Base-by-base conservation (phyloP, 1,140 invertebrate species). In the Paraescarpia echinospica region DNA sequence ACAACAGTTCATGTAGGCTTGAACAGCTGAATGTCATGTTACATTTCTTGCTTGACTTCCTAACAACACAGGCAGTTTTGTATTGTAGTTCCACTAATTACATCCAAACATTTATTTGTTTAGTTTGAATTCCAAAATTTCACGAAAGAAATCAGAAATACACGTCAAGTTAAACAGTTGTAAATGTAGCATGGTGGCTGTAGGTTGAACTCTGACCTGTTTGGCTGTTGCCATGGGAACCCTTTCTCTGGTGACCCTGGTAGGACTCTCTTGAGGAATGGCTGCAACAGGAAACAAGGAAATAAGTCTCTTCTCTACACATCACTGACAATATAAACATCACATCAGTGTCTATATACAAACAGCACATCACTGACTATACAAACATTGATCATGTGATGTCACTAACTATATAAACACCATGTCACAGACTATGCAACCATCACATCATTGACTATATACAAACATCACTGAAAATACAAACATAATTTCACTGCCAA, bases 191-290 rank as follows among this genome's bases (percentile, higher is more conserved):
- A 90, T 22, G 89, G n/a, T 22, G 35, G 18, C 2, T 22, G n/a
- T n/a, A 34, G 34, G n/a, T 89, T 90, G 89, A 35, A 12, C 35
- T 34, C 89, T 90, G 33, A 90, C 89, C 35, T 34, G 34, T 35
- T 33, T 90, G 89, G 89, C 35, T 90, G 35, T 35, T 90, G 33
- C 51, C 51, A 89, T 51, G 91, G 35, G 93, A 93, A 33, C 35
- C 59, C 51, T 94, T 92, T 34, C 93, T 90, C 34, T 94, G 93
- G 89, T 94, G 93, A 31, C 93, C 94, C 90, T 94, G 93, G 77
- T 93, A 94, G 22, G 94, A 93, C 34, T 94, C 93, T 89, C 94
- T 18, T 12, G 14, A 18, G 89, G 34, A 34, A 90, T 90, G 89
- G 89, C 89, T 90, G 33, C 14, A 90, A 33, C 89, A 33, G 89